Conservation (phyloP, 2,113 vertebrate species). For the Synodontis membranacea region DNA sequence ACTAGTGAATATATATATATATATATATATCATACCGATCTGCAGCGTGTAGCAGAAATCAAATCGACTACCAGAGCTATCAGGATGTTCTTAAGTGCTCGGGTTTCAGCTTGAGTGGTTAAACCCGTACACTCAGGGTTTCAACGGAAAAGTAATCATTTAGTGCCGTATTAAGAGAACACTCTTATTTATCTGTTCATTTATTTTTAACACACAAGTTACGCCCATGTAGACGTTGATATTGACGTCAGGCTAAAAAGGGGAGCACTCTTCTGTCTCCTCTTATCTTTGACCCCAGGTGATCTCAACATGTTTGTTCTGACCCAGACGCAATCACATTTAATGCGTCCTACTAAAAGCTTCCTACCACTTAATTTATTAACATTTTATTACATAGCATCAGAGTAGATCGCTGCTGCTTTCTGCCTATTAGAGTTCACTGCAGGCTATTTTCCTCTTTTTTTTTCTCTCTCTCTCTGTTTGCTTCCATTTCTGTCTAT, state of each 20-base stretch:
- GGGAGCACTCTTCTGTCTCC: conserved; percentile 8
- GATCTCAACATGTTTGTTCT: conserved; percentile 40
- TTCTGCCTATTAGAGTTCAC: conserved; percentile 21
- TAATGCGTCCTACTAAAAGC: conserved; percentile 62
- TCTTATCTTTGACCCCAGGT: conserved; percentile 45
- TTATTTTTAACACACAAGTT: conserved; percentile 10
- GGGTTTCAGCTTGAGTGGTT: not conserved
- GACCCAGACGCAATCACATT: conserved; percentile 52
- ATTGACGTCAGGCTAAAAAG: not conserved
- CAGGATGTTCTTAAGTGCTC: not conserved
- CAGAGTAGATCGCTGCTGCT: conserved; percentile 61
- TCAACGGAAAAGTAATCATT: not conserved
- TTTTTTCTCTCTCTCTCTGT: not conserved
- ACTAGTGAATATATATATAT: conserved; percentile 61
- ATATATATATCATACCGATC: conserved; percentile 66
- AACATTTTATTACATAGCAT: conserved; percentile 66
- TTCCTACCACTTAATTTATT: conserved; percentile 67
- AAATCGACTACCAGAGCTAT: conserved; percentile 45
- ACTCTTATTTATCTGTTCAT: not conserved
- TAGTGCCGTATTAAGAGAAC: not conserved
- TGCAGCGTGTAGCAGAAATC: conserved; percentile 73
- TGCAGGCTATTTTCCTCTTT: conserved; percentile 5
- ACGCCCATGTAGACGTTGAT: not conserved
- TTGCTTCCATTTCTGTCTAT: not conserved
- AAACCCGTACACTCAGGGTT: conserved; percentile 8